Percentiles rank a stretch among this genome's conserved stretches.
phyloP scores from a whole-genome alignment of 2,113 vertebrate genomes.

The Laterallus jamaicensis region DNA sequence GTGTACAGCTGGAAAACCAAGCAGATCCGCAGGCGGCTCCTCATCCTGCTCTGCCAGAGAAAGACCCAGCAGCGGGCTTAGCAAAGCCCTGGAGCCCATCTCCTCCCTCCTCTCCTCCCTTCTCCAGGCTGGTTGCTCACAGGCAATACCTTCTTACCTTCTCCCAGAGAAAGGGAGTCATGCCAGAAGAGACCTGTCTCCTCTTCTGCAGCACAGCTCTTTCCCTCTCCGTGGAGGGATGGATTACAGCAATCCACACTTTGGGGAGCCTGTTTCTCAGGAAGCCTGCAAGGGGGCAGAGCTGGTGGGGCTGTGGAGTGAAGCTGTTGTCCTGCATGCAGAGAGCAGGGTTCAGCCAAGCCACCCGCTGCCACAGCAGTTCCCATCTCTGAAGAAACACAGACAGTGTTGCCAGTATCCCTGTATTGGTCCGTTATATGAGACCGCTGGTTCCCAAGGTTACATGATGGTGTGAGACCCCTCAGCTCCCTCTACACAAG shows the following conservation, averaged over 20 bases:
- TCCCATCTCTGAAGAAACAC: background rate
- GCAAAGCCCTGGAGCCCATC: background rate
- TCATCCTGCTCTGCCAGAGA: background rate
- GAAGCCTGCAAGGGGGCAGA: background rate
- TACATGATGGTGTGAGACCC: background rate
- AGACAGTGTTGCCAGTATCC: background rate
- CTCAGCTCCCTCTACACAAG: background rate
- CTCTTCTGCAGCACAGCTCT: background rate
- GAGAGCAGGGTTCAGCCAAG: background rate
- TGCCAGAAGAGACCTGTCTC: background rate
- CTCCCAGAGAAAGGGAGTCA: background rate
- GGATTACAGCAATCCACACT: background rate
- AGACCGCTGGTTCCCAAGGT: background rate
- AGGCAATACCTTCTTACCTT: background rate
- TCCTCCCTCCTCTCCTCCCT: background rate
- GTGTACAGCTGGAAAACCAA: conserved; percentile 53
- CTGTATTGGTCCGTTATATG: accelerated
- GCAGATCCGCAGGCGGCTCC: background rate
- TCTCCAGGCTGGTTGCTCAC: background rate
- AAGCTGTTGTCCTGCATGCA: background rate
- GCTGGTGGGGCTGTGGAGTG: background rate
- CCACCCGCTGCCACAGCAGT: background rate
- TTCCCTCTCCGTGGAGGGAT: background rate
- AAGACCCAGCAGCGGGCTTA: background rate
- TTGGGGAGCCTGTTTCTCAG: background rate